Evolutionary conservation across 92 coral and sea anemone genomes (phyloP).

Genomic region (Siderastrea radians): DNA sequence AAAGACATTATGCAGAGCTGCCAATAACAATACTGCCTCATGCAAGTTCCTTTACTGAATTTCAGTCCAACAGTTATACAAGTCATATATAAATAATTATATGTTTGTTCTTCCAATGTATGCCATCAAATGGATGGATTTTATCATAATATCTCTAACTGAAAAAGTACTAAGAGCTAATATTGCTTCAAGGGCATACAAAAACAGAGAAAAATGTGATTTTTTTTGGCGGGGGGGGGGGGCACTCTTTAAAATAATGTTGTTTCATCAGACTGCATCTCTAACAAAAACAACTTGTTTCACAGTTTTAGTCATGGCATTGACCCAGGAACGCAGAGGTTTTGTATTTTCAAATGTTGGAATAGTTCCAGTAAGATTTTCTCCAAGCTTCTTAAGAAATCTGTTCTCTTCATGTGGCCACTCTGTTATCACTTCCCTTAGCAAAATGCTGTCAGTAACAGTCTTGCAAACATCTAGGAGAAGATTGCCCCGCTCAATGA

Average conservation of each 20-base stretch:
- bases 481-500: constrained; percentile 35
- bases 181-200: not conserved
- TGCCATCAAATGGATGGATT: not conserved
- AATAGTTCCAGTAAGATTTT: constrained; percentile 20
- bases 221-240: not conserved
- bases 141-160: too few species aligned
- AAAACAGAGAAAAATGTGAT: not conserved
- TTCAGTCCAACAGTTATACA: not conserved
- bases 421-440: not conserved
- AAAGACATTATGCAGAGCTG: too few species aligned
- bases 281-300: constrained; percentile 42
- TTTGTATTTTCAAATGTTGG: constrained; percentile 47
- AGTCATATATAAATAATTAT: not conserved
- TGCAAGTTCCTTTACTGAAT: not conserved
- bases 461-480: constrained; percentile 45
- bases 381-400: constrained; percentile 48
- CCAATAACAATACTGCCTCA: not conserved
- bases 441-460: constrained; percentile 31
- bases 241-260: not conserved
- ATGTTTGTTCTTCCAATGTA: not conserved
- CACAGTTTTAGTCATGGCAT: constrained; percentile 35
- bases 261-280: not conserved
- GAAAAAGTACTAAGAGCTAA: not conserved
- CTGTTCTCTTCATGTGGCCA: constrained; percentile 44
- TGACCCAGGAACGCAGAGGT: constrained; percentile 46